A percentile compares a stretch with the other conserved stretches of the same genome.
These are phyloP conservation scores for Chironomus tepperi DNA, from an alignment of 1,140 invertebrate genomes.

Conservation along the genomic window DNA sequence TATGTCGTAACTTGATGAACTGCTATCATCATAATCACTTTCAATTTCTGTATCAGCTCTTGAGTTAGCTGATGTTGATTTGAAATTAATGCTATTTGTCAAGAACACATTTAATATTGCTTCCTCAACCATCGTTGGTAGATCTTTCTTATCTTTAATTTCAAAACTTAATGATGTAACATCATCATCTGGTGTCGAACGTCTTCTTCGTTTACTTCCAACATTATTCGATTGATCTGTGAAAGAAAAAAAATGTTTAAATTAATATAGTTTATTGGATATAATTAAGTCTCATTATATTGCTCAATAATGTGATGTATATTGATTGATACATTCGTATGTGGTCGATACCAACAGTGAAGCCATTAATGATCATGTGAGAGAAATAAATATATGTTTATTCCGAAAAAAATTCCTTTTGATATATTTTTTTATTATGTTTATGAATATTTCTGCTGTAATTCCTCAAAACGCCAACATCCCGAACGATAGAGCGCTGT, in stretches of 20 bases:
- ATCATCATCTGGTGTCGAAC: not conserved
- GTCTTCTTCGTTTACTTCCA: not conserved
- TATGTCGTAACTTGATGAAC: not conserved
- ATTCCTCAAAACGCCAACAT: no score
- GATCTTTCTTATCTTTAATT: not conserved
- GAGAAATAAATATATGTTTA: no score
- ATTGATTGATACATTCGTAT: no score
- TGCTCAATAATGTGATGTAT: no score
- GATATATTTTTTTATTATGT: no score
- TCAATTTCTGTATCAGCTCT: not conserved
- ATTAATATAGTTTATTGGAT: not conserved
- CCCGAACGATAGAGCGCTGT: no score
- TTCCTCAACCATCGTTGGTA: not conserved
- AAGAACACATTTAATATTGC: not conserved
- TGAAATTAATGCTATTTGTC: not conserved
- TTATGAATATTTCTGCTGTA: no score
- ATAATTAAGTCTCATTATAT: no score
- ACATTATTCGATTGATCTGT: slow-evolving; percentile 2
- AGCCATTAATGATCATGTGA: no score
- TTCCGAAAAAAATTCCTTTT: no score
- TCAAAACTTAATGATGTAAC: not conserved
- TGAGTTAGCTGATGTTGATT: not conserved
- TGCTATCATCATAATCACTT: slow-evolving; percentile 12
- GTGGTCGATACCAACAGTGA: no score
- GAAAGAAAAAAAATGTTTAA: not conserved